A percentile compares a stretch with the other conserved stretches of the same genome.
Conservation (phyloP, 2,113 vertebrate species). For the Diadophis punctatus region DNA sequence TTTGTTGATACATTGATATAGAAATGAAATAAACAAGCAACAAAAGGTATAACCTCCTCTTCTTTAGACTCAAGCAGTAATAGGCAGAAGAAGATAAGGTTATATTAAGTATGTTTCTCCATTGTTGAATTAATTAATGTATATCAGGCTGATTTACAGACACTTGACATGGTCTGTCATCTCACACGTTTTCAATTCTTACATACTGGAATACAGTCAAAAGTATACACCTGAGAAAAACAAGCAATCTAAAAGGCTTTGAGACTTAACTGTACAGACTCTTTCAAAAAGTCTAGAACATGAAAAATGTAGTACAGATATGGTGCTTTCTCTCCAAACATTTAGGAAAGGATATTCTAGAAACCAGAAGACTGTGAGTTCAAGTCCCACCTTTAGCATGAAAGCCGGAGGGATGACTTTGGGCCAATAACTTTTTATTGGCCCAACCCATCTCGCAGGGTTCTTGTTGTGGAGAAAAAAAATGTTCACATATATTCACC, state of each 20-base stretch:
- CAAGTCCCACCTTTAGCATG: not conserved
- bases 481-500: not conserved
- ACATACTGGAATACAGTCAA: not conserved
- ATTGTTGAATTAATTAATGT: not conserved
- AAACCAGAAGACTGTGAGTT: not conserved
- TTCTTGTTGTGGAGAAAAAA: not conserved
- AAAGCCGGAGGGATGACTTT: not conserved
- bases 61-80: not conserved
- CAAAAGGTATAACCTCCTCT: not conserved
- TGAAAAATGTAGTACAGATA: not conserved
- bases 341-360: not conserved
- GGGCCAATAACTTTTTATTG: not conserved
- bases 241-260: not conserved
- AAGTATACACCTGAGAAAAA: not conserved
- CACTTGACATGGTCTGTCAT: not conserved
- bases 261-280: not conserved
- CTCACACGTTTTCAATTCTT: not conserved
- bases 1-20: not conserved
- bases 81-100: not conserved
- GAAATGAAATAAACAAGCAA: not conserved
- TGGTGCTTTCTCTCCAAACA: not conserved
- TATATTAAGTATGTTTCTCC: not conserved
- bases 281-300: not conserved
- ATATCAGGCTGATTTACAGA: not conserved
- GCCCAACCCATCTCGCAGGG: not conserved